Evolutionary conservation across 64 coral and sea anemone species (phyloP).

Genomic region (Pocillopora damicornis): DNA sequence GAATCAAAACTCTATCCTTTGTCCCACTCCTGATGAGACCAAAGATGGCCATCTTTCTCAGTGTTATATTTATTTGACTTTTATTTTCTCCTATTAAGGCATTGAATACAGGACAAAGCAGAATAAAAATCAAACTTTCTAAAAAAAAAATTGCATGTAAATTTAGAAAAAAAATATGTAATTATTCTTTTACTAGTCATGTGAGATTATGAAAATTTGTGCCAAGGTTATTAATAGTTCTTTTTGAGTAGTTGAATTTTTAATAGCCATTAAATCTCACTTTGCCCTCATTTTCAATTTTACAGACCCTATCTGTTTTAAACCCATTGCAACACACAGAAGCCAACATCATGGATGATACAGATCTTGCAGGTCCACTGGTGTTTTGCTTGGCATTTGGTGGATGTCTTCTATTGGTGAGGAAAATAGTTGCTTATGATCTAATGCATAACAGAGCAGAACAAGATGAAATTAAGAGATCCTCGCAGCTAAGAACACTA

Average conservation of each 20-base stretch:
- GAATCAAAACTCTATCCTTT: too few relatives aligned
- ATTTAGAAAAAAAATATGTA: too few relatives aligned
- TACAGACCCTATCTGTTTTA: constrained; percentile 89
- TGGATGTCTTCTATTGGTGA: constrained; percentile 83
- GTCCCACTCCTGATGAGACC: too few relatives aligned
- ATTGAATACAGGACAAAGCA: too few relatives aligned
- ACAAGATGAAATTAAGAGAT: too few relatives aligned
- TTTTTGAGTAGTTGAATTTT: background rate
- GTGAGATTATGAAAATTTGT: background rate
- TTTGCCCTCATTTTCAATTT: background rate
- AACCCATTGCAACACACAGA: constrained; percentile 96
- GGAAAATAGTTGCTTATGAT: background rate
- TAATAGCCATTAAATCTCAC: background rate
- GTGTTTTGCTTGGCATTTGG: constrained; percentile 98
- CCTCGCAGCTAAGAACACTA: too few relatives aligned
- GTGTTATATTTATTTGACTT: too few relatives aligned
- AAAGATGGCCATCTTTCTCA: too few relatives aligned
- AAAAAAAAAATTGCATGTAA: too few relatives aligned
- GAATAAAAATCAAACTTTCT: too few relatives aligned
- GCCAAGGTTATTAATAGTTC: background rate
- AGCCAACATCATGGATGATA: constrained; percentile 98
- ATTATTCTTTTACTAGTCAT: too few relatives aligned
- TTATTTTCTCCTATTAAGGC: too few relatives aligned
- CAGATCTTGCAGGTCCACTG: constrained; percentile 92
- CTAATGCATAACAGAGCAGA: background rate